Evolutionary conservation across 1,140 invertebrate genomes (phyloP), one percentile per base, ranked within the genome.

Genomic region (Latrodectus geometricus): DNA sequence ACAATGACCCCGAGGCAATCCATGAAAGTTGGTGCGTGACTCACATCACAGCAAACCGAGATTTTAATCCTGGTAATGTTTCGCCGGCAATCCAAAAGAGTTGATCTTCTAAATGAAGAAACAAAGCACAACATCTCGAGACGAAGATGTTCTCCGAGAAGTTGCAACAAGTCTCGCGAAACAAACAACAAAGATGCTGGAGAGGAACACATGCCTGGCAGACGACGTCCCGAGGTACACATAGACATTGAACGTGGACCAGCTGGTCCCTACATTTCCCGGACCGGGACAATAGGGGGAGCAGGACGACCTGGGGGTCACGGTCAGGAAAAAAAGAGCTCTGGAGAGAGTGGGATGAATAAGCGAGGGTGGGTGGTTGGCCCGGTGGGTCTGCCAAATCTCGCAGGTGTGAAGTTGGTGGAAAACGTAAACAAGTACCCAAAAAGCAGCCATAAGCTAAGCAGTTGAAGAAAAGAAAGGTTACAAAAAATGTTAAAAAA

Each of bases 401-500:
- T 56, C 72, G 82, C 82, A 84, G 82, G 82, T 84, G 82, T 84
- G 73, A 84, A 84, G 80, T 82, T 81, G 35, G 17, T 54, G 11
- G 56, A 72, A 69, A 76, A 75, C 73, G 82, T 84, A 84, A 84
- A 84, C 82, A 84, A 84, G 72, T 66, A 35, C 66, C 61, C 48
- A 23, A 15, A 69, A 48, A 70, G 66, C 35, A 35, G 35, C 35
- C 35, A 35, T 35, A 35, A 35, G 35, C 35, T 35, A 35, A 35
- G 35, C 35, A 35, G 35, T 35, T 35, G 35, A 35, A 5, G 35
- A 35, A 35, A 35, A 35, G 35, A 35, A 35, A 35, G 35, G 35
- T 3, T 3, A 35, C 5, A 35, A 35, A 35, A 35, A 5, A 35
- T 35, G 35, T 35, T 35, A 3, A 5, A 35, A 5, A 35, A 35